Base-by-base conservation (phyloP, 2,113 vertebrate species). In the Lophura nycthemera region DNA sequence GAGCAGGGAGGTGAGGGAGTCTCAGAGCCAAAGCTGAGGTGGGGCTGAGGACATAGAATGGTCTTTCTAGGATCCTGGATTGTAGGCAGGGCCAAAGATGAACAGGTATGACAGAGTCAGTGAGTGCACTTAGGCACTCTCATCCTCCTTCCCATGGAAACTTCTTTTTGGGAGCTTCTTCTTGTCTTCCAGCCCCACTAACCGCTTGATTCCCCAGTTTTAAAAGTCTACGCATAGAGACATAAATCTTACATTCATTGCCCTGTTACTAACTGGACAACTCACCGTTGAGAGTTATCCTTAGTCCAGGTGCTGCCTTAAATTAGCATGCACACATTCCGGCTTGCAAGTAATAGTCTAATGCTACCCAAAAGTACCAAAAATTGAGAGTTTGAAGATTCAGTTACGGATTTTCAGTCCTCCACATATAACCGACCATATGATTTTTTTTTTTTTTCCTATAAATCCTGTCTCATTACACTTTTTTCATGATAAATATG, bases 211-310 rank as follows among this genome's bases (percentile, higher is more conserved):
- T 56, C 54, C 42, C 16, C 16, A 42, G 16, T 77, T 16, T 57
- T 57, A 18, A 50, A 14, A 14, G 5, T 38, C 22, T 43, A 20
- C 6, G 29, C 14, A 27, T 21, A 84, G 18, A 52, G n/a, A 10
- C 15, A 52, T 11, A 56, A 2, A 2, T 43, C 11, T 50, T 59
- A 15, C 11, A 7, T 3, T 21, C 1, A 1, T 64, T 21, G 21
- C 57, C 20, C 40, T 11, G 2, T 70, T 70, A 40, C 22, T 47
- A 36, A 57, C 13, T 27, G 48, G 6, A 36, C 13, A 42, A 32
- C 21, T 42, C 32, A 12, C n/a, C 42, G 21, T 18, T 32, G 11
- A 17, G 15, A 7, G 5, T 50, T 59, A 16, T 76, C 11, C 34
- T 54, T 65, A 42, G 42, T 36, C 34, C 65, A 72, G 32, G 16